Conservation (phyloP, 2,888 invertebrate species). For the Auanema freiburgensis region DNA sequence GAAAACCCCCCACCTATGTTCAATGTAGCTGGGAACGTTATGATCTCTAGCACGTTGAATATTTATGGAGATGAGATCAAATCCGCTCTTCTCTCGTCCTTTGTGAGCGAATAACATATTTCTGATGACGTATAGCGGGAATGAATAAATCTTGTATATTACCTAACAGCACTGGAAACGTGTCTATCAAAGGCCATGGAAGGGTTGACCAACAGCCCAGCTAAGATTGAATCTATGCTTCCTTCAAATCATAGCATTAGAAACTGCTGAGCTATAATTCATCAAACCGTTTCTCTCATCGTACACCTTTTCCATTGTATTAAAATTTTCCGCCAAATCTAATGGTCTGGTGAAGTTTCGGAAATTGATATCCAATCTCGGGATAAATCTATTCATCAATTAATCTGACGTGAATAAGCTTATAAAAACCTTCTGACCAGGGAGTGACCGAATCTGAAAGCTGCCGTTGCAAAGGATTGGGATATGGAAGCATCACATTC, state of each 20-base stretch:
- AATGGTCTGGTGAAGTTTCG: constrained; percentile 45
- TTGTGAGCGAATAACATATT: constrained; percentile 70
- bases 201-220: constrained; percentile 56
- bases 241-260: constrained; percentile 28
- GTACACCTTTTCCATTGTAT: constrained; percentile 68
- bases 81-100: constrained; percentile 76
- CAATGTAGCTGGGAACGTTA: constrained; percentile 56
- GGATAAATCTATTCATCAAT: constrained; percentile 28
- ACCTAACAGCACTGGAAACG: constrained; percentile 42
- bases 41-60: constrained; percentile 76
- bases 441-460: constrained; percentile 80
- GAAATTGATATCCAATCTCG: constrained; percentile 40
- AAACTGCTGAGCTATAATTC: neutral
- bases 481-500: constrained; percentile 85
- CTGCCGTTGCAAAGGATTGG: constrained; percentile 86
- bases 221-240: constrained; percentile 58
- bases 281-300: constrained; percentile 12
- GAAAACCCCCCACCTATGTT: constrained; percentile 30
- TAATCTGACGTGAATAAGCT: neutral
- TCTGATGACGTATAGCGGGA: constrained; percentile 7
- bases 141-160: neutral
- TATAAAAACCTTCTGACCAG: constrained; percentile 32
- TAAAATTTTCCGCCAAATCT: constrained; percentile 81
- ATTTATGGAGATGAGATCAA: constrained; percentile 86
- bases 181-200: constrained; percentile 61